These are phyloP conservation scores for Eulithis testata DNA, from an alignment of 2,888 invertebrate genomes.

Conservation along the genomic window DNA sequence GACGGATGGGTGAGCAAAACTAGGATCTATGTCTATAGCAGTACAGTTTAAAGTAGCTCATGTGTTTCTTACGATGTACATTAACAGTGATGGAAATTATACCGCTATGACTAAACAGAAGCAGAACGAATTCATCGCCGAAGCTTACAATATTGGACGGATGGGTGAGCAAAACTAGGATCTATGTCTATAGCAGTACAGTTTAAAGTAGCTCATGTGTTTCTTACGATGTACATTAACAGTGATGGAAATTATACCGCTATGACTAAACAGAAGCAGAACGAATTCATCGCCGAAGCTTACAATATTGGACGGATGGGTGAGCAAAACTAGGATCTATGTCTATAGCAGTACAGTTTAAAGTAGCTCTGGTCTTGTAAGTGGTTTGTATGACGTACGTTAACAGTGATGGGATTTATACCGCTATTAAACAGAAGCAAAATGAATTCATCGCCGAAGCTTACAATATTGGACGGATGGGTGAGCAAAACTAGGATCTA, in stretches of 20 bases:
- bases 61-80: too few relatives aligned
- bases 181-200: not conserved
- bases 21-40: not conserved
- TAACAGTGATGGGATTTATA: too few relatives aligned
- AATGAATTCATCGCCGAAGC: too few relatives aligned
- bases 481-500: too few relatives aligned
- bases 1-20: slow-evolving; percentile 87
- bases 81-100: slow-evolving; percentile 88
- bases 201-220: slow-evolving; percentile 69
- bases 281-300: slow-evolving; percentile 91
- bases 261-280: slow-evolving; percentile 91
- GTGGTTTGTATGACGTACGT: too few relatives aligned
- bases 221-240: too few relatives aligned
- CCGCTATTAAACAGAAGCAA: too few relatives aligned
- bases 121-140: slow-evolving; percentile 91
- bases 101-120: slow-evolving; percentile 91
- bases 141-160: slow-evolving; percentile 94
- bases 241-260: slow-evolving; percentile 89
- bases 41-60: slow-evolving; percentile 61
- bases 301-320: slow-evolving; percentile 96
- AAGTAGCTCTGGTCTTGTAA: too few relatives aligned
- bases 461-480: too few relatives aligned
- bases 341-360: not conserved
- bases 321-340: slow-evolving; percentile 2
- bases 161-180: slow-evolving; percentile 84